Base-by-base conservation (phyloP, 2,797 vertebrate species). In the Triplophysa bombifrons region DNA sequence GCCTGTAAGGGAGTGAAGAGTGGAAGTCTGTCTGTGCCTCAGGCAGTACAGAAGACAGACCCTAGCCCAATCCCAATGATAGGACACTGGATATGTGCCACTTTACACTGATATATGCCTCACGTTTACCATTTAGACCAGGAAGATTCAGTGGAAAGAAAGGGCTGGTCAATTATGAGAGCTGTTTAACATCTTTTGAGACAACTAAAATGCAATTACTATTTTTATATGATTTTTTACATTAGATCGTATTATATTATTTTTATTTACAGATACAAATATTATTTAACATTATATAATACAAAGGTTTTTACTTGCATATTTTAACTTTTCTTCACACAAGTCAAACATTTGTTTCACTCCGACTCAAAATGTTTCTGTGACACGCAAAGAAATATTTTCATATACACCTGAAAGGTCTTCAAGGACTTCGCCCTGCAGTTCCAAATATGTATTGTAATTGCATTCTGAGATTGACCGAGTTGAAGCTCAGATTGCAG, bases 401-500 rank as follows among this genome's bases (percentile, higher is more conserved):
- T 38, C 38, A 70, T 48, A 72, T 44, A 22, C 53, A 71, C 27
- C 58, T 25, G 64, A 53, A 46, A 63, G 50, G 81, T 66, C 44
- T 58, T 60, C 51, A 73, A 51, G 5, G 16, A 67, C 71, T 63
- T 48, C 12, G 72, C 30, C 77, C 16, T 44, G 60, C 58, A n/a
- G 2, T 20, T 41, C 11, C 17, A 30, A 74, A 76, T 44, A 70
- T 68, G 25, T 19, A 56, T 78, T 80, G 61, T 75, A 70, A 70
- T 58, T 74, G 19, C 64, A 66, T 76, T 64, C 64, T 72, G 44
- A 80, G 76, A 70, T 84, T 72, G 58, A 46, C 72, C 25, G 17
- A 75, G 75, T 72, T 72, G 64, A 65, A 72, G 77, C 80, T 84
- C 75, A 80, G 19, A 80, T 80, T 78, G 67, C 78, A 69, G 77